These are phyloP conservation scores for Tragelaphus imberbis DNA, from an alignment of 2,113 vertebrate genomes.

Conservation along the genomic window DNA sequence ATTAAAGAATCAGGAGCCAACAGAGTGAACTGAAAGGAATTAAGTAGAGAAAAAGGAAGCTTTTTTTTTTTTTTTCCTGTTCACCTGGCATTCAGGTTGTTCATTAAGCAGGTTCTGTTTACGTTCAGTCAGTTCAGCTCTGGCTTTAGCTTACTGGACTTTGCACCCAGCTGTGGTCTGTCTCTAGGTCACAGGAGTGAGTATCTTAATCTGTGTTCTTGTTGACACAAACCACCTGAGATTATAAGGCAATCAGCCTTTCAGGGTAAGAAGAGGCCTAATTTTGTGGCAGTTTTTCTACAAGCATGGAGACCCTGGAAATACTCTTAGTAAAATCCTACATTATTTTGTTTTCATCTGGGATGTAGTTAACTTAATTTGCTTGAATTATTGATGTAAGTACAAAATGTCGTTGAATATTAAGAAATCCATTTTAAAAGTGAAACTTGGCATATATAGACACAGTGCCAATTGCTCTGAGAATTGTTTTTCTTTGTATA, in stretches of 20 bases:
- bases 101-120: neutral
- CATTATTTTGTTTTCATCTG: constrained; percentile 4
- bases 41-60: neutral
- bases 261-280: neutral
- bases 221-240: neutral
- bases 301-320: neutral
- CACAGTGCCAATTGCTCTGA: neutral
- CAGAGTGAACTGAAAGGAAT: neutral
- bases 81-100: neutral
- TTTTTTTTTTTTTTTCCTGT: neutral
- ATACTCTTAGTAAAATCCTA: neutral
- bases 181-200: neutral
- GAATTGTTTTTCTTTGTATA: neutral
- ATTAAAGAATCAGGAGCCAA: neutral
- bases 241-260: neutral
- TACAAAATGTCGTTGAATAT: neutral
- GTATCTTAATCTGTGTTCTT: neutral
- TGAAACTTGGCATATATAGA: neutral
- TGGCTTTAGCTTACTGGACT: neutral
- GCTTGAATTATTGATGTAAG: neutral
- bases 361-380: neutral
- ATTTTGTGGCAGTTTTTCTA: neutral
- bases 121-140: neutral
- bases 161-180: neutral
- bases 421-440: neutral